Percentiles rank a stretch among this genome's conserved stretches.
phyloP scores from a whole-genome alignment of 92 coral and sea anemone genomes.

The Porites rus region DNA sequence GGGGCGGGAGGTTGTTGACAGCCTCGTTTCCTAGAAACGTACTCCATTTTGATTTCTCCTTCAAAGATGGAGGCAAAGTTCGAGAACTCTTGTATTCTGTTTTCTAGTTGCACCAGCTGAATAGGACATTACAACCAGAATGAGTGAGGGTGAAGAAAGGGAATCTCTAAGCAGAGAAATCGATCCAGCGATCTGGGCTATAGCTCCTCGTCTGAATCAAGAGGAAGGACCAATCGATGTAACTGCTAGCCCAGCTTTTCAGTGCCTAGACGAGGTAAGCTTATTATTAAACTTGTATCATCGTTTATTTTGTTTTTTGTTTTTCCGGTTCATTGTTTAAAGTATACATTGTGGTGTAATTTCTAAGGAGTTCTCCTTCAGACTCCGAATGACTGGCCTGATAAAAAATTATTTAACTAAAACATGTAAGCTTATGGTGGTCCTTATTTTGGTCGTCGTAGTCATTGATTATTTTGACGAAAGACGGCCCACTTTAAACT shows the following conservation, averaged over 20 bases:
- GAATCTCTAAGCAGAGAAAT: constrained; percentile 79
- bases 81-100: not conserved
- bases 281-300: not conserved
- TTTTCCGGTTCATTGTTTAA: not conserved
- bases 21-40: constrained; percentile 81
- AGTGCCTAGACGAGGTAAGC: constrained; percentile 95
- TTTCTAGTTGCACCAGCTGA: not conserved
- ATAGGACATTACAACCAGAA: constrained; percentile 3
- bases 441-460: too few relatives aligned
- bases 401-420: too few relatives aligned
- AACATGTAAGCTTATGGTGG: too few relatives aligned
- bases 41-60: constrained; percentile 9
- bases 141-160: constrained; percentile 97
- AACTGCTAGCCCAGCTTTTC: constrained; percentile 98
- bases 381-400: not conserved
- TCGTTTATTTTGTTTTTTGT: not conserved
- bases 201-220: constrained; percentile 95
- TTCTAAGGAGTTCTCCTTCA: too few relatives aligned
- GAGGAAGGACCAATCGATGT: constrained; percentile 99
- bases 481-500: too few relatives aligned
- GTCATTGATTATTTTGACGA: too few relatives aligned
- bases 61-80: constrained; percentile 21
- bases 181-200: constrained; percentile 96
- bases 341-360: not conserved
- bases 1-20: constrained; percentile 27